Conservation (phyloP, 2,113 vertebrate species). For the Balaenoptera acutorostrata region DNA sequence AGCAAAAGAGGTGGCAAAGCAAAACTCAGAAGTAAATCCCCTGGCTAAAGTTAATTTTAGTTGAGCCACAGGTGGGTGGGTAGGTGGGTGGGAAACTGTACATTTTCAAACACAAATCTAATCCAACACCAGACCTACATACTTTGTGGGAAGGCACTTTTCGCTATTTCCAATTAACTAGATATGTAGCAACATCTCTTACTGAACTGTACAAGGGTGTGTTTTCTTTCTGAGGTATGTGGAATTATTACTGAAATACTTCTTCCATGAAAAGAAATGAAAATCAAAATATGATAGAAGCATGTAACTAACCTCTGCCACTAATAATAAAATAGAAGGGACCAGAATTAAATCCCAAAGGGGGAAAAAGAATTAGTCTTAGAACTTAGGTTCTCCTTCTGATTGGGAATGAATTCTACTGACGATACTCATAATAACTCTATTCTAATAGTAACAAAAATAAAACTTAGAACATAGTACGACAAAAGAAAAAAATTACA, state of each 20-base stretch:
- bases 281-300: not conserved
- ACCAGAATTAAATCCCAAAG: not conserved
- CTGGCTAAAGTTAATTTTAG: not conserved
- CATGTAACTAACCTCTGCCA: not conserved
- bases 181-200: not conserved
- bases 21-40: not conserved
- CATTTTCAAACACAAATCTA: not conserved
- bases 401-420: not conserved
- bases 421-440: not conserved
- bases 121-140: not conserved
- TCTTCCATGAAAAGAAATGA: not conserved
- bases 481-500: not conserved
- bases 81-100: not conserved
- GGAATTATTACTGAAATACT: not conserved
- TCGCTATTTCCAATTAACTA: not conserved
- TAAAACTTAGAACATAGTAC: not conserved
- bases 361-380: not conserved
- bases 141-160: not conserved
- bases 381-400: not conserved
- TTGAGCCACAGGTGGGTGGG: not conserved
- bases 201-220: not conserved
- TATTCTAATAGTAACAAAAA: not conserved
- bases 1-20: not conserved
- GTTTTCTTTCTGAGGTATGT: not conserved
- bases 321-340: not conserved